Conservation (phyloP, 1,140 invertebrate species). For the Sipha flava region DNA sequence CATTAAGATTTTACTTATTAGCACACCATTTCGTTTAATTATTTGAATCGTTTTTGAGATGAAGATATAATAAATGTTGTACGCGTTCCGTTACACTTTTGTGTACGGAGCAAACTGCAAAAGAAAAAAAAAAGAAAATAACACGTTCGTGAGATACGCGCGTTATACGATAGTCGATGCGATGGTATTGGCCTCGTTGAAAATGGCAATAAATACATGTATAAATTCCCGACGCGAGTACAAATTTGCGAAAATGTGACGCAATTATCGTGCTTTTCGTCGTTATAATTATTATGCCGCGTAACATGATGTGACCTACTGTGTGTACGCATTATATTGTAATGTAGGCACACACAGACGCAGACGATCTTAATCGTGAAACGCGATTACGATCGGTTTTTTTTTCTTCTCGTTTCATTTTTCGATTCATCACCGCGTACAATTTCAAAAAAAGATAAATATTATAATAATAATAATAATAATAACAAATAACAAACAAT, state of each 20-base stretch:
- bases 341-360: neutral
- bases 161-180: too few relatives aligned
- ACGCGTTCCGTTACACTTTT: too few relatives aligned
- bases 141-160: too few relatives aligned
- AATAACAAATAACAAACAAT: neutral
- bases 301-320: neutral
- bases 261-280: constrained; percentile 9
- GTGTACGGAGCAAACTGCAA: too few relatives aligned
- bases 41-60: too few relatives aligned
- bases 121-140: too few relatives aligned
- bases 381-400: constrained; percentile 10
- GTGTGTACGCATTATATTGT: constrained; percentile 3
- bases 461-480: neutral
- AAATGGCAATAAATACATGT: neutral
- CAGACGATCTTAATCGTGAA: constrained; percentile 13
- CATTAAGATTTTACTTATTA: too few relatives aligned
- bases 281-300: neutral
- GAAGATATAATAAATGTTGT: too few relatives aligned
- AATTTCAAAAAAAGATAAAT: neutral
- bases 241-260: constrained; percentile 3
- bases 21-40: too few relatives aligned
- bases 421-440: neutral
- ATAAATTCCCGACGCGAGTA: too few relatives aligned
- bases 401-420: neutral
- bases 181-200: neutral